A percentile compares a stretch with the other conserved stretches of the same genome.
These are phyloP conservation scores for Cosmia pyralina DNA, from an alignment of 2,888 invertebrate species.

Conservation along the genomic window DNA sequence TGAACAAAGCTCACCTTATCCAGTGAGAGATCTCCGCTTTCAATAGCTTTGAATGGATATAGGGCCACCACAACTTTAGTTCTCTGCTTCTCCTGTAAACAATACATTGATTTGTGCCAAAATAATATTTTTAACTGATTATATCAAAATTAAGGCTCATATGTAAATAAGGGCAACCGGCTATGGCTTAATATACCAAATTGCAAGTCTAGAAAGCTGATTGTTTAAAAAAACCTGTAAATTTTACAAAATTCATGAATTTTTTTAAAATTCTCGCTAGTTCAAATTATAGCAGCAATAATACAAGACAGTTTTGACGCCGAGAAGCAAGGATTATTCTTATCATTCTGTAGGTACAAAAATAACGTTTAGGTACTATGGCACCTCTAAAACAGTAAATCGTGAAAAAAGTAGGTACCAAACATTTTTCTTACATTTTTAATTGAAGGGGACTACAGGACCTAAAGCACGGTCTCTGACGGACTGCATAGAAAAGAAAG, in stretches of 20 bases:
- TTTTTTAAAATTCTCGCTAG: not conserved
- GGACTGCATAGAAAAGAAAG: too few species aligned
- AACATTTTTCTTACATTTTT: not conserved
- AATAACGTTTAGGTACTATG: not conserved
- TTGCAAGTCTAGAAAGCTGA: too few species aligned
- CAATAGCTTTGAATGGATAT: constrained; percentile 97
- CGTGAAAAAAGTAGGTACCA: not conserved
- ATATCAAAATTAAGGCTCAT: not conserved
- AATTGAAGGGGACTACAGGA: not conserved
- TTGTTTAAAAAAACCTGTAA: not conserved
- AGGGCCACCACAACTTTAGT: constrained; percentile 96
- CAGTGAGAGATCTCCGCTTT: constrained; percentile 96
- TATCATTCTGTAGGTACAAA: not conserved
- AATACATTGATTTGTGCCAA: constrained; percentile 3
- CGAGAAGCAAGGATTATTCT: too few species aligned
- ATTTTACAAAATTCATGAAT: too few species aligned
- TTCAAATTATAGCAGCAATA: not conserved
- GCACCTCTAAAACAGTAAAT: not conserved
- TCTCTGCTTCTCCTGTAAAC: constrained; percentile 92
- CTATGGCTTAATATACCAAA: constrained; percentile 2
- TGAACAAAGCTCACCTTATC: constrained; percentile 92
- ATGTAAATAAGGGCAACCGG: not conserved
- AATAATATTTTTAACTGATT: not conserved
- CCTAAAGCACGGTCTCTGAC: too few species aligned
- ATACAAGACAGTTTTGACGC: not conserved